Evolutionary conservation across 2,797 vertebrate genomes (phyloP).

Genomic region (Ispidina picta): DNA sequence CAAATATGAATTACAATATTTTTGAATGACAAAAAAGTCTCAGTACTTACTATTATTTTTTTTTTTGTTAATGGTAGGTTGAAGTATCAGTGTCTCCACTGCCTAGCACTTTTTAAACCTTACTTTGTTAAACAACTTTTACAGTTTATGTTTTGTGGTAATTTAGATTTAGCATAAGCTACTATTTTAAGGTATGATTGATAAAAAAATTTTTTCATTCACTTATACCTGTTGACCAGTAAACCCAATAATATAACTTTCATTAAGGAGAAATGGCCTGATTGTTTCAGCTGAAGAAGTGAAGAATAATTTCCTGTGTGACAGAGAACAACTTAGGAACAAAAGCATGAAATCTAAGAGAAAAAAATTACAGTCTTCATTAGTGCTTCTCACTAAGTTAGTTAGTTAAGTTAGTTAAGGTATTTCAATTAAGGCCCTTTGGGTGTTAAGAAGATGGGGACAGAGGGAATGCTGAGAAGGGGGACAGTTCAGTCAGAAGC

Average conservation of each 20-base stretch:
- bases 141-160: not conserved
- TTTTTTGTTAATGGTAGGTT: not conserved
- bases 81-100: not conserved
- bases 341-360: not conserved
- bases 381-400: not conserved
- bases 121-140: not conserved
- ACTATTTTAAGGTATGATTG: not conserved
- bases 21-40: conserved; percentile 34
- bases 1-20: conserved; percentile 25
- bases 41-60: not conserved
- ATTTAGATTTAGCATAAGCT: not conserved
- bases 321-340: not conserved
- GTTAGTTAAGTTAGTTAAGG: no score
- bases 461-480: not conserved
- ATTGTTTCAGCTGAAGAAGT: not conserved
- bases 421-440: no score
- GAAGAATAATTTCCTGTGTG: not conserved
- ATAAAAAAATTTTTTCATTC: not conserved
- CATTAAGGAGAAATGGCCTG: not conserved
- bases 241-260: not conserved
- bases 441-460: not conserved
- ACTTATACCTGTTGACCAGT: not conserved
- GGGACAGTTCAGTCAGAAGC: not conserved
- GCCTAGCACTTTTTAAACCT: not conserved
- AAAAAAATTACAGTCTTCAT: not conserved